phyloP scores from a whole-genome alignment of 1,140 invertebrate genomes.

The Agrilus planipennis region DNA sequence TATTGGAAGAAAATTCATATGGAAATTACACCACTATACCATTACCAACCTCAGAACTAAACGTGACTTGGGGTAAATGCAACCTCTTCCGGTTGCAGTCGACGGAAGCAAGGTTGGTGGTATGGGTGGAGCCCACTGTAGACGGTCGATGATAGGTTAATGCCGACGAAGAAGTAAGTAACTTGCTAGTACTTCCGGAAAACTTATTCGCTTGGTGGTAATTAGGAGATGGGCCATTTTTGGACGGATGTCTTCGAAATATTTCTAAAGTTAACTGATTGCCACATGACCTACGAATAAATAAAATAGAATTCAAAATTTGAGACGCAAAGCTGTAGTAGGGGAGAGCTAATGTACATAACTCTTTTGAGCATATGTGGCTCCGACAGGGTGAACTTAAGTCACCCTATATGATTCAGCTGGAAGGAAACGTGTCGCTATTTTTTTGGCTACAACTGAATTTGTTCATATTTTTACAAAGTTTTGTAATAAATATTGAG shows the following conservation, averaged over 20 bases:
- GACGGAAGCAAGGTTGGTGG: slow-evolving; percentile 37
- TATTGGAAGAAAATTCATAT: too few relatives aligned
- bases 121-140: slow-evolving; percentile 42
- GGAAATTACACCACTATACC: slow-evolving; percentile 47
- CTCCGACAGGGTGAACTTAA: too few relatives aligned
- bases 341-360: too few relatives aligned
- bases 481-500: too few relatives aligned
- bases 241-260: slow-evolving; percentile 48
- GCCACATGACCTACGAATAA: slow-evolving; percentile 53
- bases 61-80: slow-evolving; percentile 66
- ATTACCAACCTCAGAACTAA: slow-evolving; percentile 73
- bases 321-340: too few relatives aligned
- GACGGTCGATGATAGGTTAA: slow-evolving; percentile 34
- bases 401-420: too few relatives aligned
- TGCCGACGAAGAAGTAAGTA: slow-evolving; percentile 21
- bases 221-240: slow-evolving; percentile 33
- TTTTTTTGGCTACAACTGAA: too few relatives aligned
- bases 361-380: too few relatives aligned
- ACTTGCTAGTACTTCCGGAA: slow-evolving; percentile 18
- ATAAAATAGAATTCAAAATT: too few relatives aligned
- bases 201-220: too few relatives aligned
- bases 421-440: too few relatives aligned
- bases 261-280: slow-evolving; percentile 63
- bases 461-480: too few relatives aligned
- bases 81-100: slow-evolving; percentile 47